Evolutionary conservation across 2,797 vertebrate species (phyloP).

Genomic region (Apodemus agrarius): DNA sequence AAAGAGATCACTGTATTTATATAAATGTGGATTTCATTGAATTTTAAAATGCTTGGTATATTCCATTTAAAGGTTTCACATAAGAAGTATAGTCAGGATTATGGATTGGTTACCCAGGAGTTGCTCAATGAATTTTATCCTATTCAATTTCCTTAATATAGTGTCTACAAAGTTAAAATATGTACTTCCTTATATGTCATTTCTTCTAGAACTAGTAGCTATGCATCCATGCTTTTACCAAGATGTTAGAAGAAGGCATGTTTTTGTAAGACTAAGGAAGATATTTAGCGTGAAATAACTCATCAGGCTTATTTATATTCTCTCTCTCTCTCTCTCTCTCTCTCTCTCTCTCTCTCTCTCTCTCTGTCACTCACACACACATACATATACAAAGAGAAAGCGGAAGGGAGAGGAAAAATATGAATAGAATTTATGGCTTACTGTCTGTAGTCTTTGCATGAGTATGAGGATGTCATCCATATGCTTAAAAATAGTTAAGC

Average conservation of each 20-base stretch:
- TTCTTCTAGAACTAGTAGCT: neutral
- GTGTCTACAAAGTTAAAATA: neutral
- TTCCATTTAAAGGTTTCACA: conserved; percentile 26
- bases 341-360: too few species aligned
- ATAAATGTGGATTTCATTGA: conserved; percentile 17
- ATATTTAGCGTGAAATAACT: neutral
- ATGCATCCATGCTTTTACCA: neutral
- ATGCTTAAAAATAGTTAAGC: neutral
- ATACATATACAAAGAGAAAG: neutral
- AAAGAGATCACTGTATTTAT: conserved; percentile 58
- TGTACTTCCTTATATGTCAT: neutral
- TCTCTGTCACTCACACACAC: neutral
- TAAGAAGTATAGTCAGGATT: neutral
- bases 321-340: too few species aligned
- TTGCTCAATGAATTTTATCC: neutral
- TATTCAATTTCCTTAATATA: neutral
- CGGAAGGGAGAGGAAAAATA: neutral
- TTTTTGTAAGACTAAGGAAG: neutral
- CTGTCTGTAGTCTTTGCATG: neutral
- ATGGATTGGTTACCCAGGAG: neutral
- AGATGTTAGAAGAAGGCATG: conserved; percentile 33
- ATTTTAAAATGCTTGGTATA: neutral
- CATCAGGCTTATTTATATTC: neutral
- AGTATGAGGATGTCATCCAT: neutral
- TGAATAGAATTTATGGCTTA: neutral